Evolutionary conservation across 2,797 vertebrate genomes (phyloP), one percentile per base, ranked within the genome.

Genomic region (Smutsia temminckii): DNA sequence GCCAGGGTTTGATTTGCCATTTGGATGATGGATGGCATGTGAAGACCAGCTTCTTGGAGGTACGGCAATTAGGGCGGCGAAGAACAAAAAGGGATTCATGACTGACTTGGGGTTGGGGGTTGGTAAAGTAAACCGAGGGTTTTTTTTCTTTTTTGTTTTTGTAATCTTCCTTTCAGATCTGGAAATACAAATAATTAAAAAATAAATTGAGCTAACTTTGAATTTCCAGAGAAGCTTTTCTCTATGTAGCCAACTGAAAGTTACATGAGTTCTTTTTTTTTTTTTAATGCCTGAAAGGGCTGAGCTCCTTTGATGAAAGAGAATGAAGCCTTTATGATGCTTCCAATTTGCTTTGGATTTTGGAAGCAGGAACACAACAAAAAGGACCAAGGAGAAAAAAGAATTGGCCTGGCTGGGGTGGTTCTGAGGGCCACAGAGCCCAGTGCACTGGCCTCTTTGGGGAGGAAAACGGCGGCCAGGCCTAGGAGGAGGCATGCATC

Each of bases 101-200:
- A 80, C 86, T 61, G 75, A 53, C 86, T 89, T 3, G 1, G 42
- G 9, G 75, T 72, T 95, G 59, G 81, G 89, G 66, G 71, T 40
- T 91, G 86, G 92, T 83, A 92, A 94, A 72, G 85, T 96, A 92
- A 90, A 96, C 77, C 94, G n/a, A 64, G 74, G 34, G 9, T 10
- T 74, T 61, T 18, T 55, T 23, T 1, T 63, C 37, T 40, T 72
- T 51, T 34, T 7, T 61, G 8, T 75, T 80, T 57, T 72, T 17
- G 69, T 29, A 84, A 93, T 53, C 71, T 90, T 83, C 86, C 95
- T 96, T 93, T 88, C 49, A 93, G 95, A 95, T 95, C 79, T 91
- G 78, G 86, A 91, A 93, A 95, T 84, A 91, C 27, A 96, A 96
- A 95, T 93, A 94, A 92, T 85, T 94, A 78, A 91, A 96, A 93